A percentile compares a stretch with the other conserved stretches of the same genome.
phyloP scores from a whole-genome alignment of 2,797 vertebrate genomes.

The Chelon labrosus region DNA sequence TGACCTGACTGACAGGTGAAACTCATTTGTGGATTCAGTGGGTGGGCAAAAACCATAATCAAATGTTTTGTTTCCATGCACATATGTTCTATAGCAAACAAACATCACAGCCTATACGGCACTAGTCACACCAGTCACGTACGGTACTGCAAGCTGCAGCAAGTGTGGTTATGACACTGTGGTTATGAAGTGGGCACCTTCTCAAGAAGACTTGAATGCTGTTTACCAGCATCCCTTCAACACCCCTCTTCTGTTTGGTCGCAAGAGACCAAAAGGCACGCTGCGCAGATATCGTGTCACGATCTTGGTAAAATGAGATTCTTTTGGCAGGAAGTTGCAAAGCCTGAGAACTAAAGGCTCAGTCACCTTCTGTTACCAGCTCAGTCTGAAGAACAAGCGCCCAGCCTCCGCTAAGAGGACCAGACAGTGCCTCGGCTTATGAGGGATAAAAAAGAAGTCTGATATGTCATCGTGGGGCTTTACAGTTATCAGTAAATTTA shows the following conservation, averaged over 20 bases:
- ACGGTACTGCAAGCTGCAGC: neutral
- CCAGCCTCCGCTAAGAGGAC: conserved; percentile 14
- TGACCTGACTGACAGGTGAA: conserved; percentile 10
- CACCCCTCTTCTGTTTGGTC: too few relatives aligned
- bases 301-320: conserved; percentile 30
- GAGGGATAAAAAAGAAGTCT: conserved; percentile 39
- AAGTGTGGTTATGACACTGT: conserved; percentile 23
- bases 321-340: conserved; percentile 36
- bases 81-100: neutral
- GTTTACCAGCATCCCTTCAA: too few relatives aligned
- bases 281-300: conserved; percentile 35
- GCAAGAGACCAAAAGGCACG: conserved; percentile 13
- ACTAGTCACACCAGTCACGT: conserved; percentile 7
- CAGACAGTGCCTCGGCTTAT: conserved; percentile 23
- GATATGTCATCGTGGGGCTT: conserved; percentile 26
- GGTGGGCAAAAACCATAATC: neutral
- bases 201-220: too few relatives aligned
- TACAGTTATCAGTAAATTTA: conserved; percentile 38
- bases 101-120: neutral
- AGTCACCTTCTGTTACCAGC: conserved; percentile 34
- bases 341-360: conserved; percentile 23
- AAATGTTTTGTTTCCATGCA: neutral
- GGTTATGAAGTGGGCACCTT: conserved; percentile 41
- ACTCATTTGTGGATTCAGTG: neutral
- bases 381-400: conserved; percentile 34